These are phyloP conservation scores for Dicentrarchus labrax DNA, from an alignment of 2,113 vertebrate genomes.

Conservation along the genomic window DNA sequence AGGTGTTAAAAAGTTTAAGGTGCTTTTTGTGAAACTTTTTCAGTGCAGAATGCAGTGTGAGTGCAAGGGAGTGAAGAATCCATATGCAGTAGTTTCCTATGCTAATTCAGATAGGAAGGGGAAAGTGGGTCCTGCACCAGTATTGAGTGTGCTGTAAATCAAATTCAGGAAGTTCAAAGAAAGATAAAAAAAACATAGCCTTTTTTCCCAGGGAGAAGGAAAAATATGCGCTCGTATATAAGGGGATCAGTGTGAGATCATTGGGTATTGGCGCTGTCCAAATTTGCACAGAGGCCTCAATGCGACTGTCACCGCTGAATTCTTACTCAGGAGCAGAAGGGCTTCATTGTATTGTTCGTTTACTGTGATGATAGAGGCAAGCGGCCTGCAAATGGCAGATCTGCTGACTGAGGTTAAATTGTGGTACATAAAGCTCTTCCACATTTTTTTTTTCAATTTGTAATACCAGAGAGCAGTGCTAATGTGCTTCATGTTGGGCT, in stretches of 20 bases:
- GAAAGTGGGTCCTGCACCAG: slow-evolving; percentile 20
- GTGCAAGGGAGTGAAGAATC: slow-evolving; percentile 25
- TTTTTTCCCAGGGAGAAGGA: slow-evolving; percentile 20
- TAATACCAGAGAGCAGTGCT: background rate
- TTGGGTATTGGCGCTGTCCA: slow-evolving; percentile 31
- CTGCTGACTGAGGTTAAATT: slow-evolving; percentile 19
- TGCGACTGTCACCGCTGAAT: slow-evolving; percentile 22
- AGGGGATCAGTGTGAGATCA: slow-evolving; percentile 62
- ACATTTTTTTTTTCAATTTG: background rate
- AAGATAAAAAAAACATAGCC: slow-evolving; percentile 28
- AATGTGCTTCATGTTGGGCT: slow-evolving; percentile 4
- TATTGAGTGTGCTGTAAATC: slow-evolving; percentile 51
- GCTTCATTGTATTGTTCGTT: slow-evolving; percentile 10
- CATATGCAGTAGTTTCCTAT: slow-evolving; percentile 45
- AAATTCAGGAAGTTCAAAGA: slow-evolving; percentile 60
- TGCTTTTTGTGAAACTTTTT: slow-evolving; percentile 51
- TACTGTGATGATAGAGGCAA: background rate
- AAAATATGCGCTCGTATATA: slow-evolving; percentile 33
- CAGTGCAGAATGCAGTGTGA: background rate
- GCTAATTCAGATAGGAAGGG: slow-evolving; percentile 43
- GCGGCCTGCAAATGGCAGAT: slow-evolving; percentile 27
- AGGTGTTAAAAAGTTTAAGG: slow-evolving; percentile 54
- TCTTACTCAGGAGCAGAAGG: slow-evolving; percentile 3
- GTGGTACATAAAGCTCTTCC: background rate
- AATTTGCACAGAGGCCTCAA: slow-evolving; percentile 34